phyloP scores from a whole-genome alignment of 2,797 vertebrate species.

The Crotalus adamanteus region DNA sequence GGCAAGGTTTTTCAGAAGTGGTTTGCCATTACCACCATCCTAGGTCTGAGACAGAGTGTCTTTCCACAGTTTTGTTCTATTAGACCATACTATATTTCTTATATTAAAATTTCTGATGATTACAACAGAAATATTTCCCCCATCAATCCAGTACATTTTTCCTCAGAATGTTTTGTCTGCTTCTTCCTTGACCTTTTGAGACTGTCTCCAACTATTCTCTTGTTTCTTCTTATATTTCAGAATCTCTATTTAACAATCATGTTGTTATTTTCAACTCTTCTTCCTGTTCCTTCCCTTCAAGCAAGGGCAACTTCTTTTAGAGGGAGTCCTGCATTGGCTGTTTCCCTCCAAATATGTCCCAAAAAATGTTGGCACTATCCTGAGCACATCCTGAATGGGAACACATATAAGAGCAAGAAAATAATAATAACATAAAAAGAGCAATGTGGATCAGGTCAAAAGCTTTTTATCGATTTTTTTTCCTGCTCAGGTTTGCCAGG shows the following conservation, averaged over 20 bases:
- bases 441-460: background rate
- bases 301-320: background rate
- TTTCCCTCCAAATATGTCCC: background rate
- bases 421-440: background rate
- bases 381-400: background rate
- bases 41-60: background rate
- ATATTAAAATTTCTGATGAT: background rate
- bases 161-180: conserved; percentile 25
- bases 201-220: conserved; percentile 44
- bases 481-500: background rate
- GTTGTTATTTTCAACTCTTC: conserved; percentile 46
- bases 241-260: conserved; percentile 29
- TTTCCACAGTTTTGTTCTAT: conserved; percentile 1
- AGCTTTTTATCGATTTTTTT: background rate
- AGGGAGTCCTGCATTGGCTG: background rate
- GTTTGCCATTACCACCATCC: background rate
- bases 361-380: background rate
- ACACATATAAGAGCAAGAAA: background rate
- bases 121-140: background rate
- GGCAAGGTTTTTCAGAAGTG: background rate
- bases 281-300: conserved; percentile 32
- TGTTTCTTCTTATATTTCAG: conserved; percentile 43
- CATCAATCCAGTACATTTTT: background rate
- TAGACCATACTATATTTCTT: conserved; percentile 1
- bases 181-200: conserved; percentile 47